Base-by-base conservation (phyloP, 2,888 invertebrate species). In the Rhingia rostrata region DNA sequence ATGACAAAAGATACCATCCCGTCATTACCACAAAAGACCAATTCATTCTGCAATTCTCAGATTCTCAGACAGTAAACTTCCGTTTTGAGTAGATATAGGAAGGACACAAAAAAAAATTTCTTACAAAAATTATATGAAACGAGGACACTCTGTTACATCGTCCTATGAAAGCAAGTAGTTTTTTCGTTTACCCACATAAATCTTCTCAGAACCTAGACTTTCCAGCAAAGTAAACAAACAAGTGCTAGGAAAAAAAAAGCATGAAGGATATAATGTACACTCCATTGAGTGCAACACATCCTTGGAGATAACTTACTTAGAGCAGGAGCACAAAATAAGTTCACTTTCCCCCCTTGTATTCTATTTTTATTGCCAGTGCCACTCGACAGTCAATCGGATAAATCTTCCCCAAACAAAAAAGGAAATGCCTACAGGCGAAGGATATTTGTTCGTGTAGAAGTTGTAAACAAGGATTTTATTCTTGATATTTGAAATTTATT, bases 201-300 rank as follows among this genome's bases (percentile, higher is more conserved):
- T 83, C 79, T 79, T 63, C 10, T 10, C 54, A 14, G 30, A 30
- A 30, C 12, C 9, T 33, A 60, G 66, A 39, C 14, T 61, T 66
- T 32, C 45, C 12, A 67, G 32, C 73, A 67, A 64, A 56, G 56
- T 73, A 83, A 63, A 78, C 79, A 79, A 64, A 47, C 7, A 41
- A 64, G 43, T 51, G 2, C 22, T 22, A 22, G 22, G 22, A 67
- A 78, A 47, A 6, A 67, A 14, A 64, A 53, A 73, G 4, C 22
- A 1, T 22, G 22, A 22, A 64, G 43, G 72, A 43, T 58, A 73
- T 73, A 66, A 54, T 67, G 69, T 79, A 69, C 74, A 79, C 73
- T 70, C 73, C 79, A 84, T 84, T 84, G 83, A 79, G 79, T 79
- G 73, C 83, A 83, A 74, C 83, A 83, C 83, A 78, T 79, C 69